These are phyloP conservation scores for Drosophila nikananu DNA, from an alignment of 1,140 invertebrate species.

Conservation along the genomic window DNA sequence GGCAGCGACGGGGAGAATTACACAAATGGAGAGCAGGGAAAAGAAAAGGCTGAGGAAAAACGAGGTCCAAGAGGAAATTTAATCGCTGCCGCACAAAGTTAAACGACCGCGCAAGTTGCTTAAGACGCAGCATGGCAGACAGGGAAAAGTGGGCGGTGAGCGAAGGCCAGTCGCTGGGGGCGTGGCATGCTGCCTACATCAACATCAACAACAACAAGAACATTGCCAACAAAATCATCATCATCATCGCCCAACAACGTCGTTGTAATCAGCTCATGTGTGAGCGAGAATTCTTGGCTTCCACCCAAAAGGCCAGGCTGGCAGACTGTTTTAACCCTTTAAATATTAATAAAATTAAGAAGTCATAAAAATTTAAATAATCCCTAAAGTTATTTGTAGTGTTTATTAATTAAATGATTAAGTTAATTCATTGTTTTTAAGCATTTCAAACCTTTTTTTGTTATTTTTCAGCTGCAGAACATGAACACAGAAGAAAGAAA, in stretches of 20 bases:
- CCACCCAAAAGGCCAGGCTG: slow-evolving; percentile 12
- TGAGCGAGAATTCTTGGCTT: slow-evolving; percentile 42
- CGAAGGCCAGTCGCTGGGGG: slow-evolving; percentile 12
- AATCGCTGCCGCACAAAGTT: slow-evolving; percentile 74
- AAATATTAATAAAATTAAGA: neutral
- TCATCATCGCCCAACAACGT: slow-evolving; percentile 9
- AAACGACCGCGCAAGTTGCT: slow-evolving; percentile 80
- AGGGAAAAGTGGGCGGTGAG: slow-evolving; percentile 10
- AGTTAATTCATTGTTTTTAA: neutral
- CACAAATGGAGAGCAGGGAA: slow-evolving; percentile 5
- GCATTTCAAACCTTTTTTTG: neutral
- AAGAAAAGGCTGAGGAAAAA: slow-evolving; percentile 10
- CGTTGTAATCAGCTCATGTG: slow-evolving; percentile 77
- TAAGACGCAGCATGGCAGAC: slow-evolving; percentile 27
- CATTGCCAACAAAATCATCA: neutral
- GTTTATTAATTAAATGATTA: neutral
- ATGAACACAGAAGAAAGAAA: neutral
- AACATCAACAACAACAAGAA: neutral
- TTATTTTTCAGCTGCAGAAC: neutral
- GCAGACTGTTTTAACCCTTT: slow-evolving; percentile 7
- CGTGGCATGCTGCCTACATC: slow-evolving; percentile 19
- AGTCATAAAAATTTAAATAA: too few relatives aligned
- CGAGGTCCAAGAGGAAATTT: slow-evolving; percentile 72
- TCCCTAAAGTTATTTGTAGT: neutral
- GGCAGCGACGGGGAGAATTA: slow-evolving; percentile 17